Base-by-base conservation (phyloP, 2,888 invertebrate species). In the Fragum sueziense region DNA sequence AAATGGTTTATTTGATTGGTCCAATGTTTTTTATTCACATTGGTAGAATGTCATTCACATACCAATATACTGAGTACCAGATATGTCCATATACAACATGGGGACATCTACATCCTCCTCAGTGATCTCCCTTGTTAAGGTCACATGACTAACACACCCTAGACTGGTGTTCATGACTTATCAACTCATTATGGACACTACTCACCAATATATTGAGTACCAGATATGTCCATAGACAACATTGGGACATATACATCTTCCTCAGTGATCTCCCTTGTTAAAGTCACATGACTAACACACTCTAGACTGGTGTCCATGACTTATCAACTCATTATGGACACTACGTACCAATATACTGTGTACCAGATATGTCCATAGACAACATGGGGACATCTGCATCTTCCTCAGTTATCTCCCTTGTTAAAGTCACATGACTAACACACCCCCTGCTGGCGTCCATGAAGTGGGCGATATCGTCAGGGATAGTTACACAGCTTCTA, bases 311-410 rank as follows among this genome's bases (percentile, higher is more conserved):
- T 68, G 62, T 77, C 75, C 79, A 84, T 82, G 54, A 84, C 47
- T 47, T 9, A 47, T 47, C 2, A 3, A 20, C 17, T n/a, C 47
- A 20, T n/a, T 29, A 31, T 27, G 14, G 14, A 61, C 6, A 31
- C n/a, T 62, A 33, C 76, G 54, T 77, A 87, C 86, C 84, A 67
- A 79, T 68, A 82, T 85, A 85, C 27, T 77, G 79, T 14, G 78
- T 71, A 59, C 70, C 81, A 62, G 82, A 80, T 37, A 82, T 82
- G 14, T 89, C 88, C 79, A 89, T 81, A 59, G 85, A 85, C 52
- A 90, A 68, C 84, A 90, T 79, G 1, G 88, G 87, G 0, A 90
- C 88, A 85, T 90, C 90, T 74, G 85, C 86, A 27, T 88, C 87
- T 2, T 86, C 85, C 54, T 88, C 86, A 65, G 70, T 74, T 3